Conservation (phyloP, 2,888 invertebrate genomes). For the Pyralis farinalis region DNA sequence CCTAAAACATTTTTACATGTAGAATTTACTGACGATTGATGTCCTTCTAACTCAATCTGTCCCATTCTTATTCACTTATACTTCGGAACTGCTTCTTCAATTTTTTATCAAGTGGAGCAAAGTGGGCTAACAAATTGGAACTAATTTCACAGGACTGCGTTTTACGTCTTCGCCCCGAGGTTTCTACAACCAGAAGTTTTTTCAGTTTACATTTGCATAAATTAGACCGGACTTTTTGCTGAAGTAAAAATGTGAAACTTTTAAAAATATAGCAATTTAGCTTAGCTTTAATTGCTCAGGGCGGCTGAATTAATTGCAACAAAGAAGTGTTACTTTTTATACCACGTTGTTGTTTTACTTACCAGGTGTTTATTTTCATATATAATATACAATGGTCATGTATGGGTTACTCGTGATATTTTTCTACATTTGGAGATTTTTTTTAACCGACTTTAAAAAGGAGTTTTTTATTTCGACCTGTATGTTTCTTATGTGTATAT, state of each 20-base stretch:
- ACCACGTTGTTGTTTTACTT: too few species aligned
- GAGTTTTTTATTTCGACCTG: too few species aligned
- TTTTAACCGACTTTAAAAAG: too few species aligned
- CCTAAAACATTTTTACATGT: too few species aligned
- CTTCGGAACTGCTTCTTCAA: slow-evolving; percentile 2
- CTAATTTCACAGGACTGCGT: not conserved
- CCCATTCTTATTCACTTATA: not conserved
- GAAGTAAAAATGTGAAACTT: slow-evolving; percentile 18
- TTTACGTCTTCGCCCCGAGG: not conserved
- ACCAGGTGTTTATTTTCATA: too few species aligned
- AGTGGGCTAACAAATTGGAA: not conserved
- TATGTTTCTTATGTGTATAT: too few species aligned
- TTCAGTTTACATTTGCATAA: slow-evolving; percentile 25
- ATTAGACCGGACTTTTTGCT: slow-evolving; percentile 18
- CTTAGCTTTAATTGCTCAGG: slow-evolving; percentile 28
- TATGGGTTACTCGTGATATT: too few species aligned
- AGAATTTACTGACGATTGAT: too few species aligned
- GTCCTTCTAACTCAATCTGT: not conserved
- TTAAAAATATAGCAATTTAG: slow-evolving; percentile 29
- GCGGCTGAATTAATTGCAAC: slow-evolving; percentile 26
- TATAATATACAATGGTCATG: too few species aligned
- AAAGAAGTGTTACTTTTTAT: too few species aligned
- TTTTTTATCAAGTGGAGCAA: not conserved
- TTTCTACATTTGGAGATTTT: too few species aligned
- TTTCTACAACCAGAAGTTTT: slow-evolving; percentile 12